Percentiles rank a stretch among this genome's conserved stretches.
These are phyloP conservation scores for Sitta carolinensis DNA, from an alignment of 2,797 vertebrate species.

Conservation along the genomic window DNA sequence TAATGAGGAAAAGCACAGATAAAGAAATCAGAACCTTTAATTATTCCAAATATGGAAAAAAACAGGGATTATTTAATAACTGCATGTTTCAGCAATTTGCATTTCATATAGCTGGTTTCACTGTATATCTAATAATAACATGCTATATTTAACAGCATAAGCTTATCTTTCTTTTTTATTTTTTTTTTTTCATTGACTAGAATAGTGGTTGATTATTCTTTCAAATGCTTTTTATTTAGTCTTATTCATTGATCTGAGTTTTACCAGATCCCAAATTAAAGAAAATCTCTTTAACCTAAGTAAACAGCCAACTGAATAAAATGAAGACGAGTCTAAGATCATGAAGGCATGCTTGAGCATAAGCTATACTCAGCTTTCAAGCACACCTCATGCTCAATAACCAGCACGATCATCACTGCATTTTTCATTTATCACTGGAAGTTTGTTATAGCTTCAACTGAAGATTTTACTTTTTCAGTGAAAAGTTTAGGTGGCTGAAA, in stretches of 20 bases:
- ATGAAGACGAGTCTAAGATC: not conserved
- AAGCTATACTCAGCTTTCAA: not conserved
- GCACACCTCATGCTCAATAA: not conserved
- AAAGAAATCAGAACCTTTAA: not conserved
- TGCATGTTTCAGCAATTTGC: not conserved
- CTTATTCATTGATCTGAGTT: not conserved
- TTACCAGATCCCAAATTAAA: not conserved
- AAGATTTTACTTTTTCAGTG: not conserved
- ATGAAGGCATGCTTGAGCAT: not conserved
- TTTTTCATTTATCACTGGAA: not conserved
- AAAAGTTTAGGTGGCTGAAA: not conserved
- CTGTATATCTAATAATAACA: not conserved
- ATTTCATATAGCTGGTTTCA: not conserved
- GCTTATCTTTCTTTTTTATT: not conserved
- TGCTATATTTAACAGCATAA: not conserved
- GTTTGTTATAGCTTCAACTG: not conserved
- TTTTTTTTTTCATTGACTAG: not conserved
- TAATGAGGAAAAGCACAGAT: not conserved
- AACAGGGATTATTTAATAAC: not conserved
- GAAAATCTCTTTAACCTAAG: not conserved
- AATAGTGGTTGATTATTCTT: not conserved
- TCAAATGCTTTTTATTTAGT: not conserved
- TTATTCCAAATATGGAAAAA: not conserved
- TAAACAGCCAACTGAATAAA: not conserved
- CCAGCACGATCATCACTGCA: not conserved